Evolutionary conservation across 1,140 invertebrate genomes (phyloP), one percentile per base, ranked within the genome.

Genomic region (Brachystomella parvula): DNA sequence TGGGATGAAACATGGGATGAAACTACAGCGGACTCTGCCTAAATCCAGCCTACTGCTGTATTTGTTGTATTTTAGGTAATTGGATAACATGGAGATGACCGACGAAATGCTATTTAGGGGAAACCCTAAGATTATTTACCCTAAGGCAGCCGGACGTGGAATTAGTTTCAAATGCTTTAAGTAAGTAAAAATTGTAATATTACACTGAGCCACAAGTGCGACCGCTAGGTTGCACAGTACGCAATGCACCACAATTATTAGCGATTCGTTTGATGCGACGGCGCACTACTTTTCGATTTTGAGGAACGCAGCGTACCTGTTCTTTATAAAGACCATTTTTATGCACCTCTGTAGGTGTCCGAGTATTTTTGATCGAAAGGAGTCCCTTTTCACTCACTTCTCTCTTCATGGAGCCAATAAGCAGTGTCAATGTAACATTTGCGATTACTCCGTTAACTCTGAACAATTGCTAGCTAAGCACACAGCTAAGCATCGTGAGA

Each of bases 21-120:
- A n/a, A n/a, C n/a, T n/a, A n/a, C n/a, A n/a, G n/a, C n/a, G n/a
- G n/a, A n/a, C n/a, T n/a, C n/a, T n/a, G n/a, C n/a, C n/a, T n/a
- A n/a, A n/a, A n/a, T n/a, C n/a, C n/a, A n/a, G n/a, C n/a, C n/a
- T n/a, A n/a, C n/a, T n/a, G n/a, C n/a, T n/a, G n/a, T n/a, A n/a
- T n/a, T n/a, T n/a, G n/a, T n/a, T n/a, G n/a, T n/a, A n/a, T n/a
- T n/a, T n/a, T n/a, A n/a, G n/a, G n/a, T n/a, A n/a, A n/a, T n/a
- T n/a, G n/a, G n/a, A n/a, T n/a, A n/a, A n/a, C n/a, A 35, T 79
- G 79, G 83, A 17, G 12, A 15, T 6, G 3, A 24, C 6, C 6
- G 24, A 53, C 24, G 49, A 53, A 24, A 15, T 53, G 3, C 12
- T 53, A 26, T 53, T 53, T 24, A 53, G 24, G 49, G 49, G 49